Conservation (phyloP, 2,113 vertebrate genomes). For the Microcebus jonahi region DNA sequence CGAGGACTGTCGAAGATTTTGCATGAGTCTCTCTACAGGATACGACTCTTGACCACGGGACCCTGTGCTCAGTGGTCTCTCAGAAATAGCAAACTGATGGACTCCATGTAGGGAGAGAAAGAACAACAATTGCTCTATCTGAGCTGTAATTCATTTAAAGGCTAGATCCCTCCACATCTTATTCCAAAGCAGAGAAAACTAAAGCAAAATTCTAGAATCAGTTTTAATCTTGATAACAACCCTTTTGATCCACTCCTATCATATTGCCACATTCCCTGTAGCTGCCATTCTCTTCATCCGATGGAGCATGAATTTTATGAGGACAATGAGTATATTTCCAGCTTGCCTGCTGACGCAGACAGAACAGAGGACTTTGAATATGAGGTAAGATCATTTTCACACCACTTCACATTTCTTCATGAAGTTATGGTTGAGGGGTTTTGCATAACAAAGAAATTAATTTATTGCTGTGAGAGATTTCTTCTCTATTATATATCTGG, state of each 20-base stretch:
- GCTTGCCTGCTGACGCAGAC: slow-evolving; percentile 91
- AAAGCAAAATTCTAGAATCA: slow-evolving; percentile 50
- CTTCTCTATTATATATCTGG: background rate
- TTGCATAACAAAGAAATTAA: slow-evolving; percentile 60
- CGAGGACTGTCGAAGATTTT: background rate
- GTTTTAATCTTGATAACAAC: slow-evolving; percentile 73
- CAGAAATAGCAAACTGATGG: slow-evolving; percentile 39
- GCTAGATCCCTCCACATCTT: slow-evolving; percentile 19
- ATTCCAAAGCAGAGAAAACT: slow-evolving; percentile 55
- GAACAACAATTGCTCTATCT: slow-evolving; percentile 43
- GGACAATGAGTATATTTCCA: slow-evolving; percentile 94
- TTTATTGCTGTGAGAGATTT: slow-evolving; percentile 32
- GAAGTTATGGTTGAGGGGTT: background rate
- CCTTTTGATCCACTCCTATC: slow-evolving; percentile 80
- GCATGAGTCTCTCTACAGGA: background rate
- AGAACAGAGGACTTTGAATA: slow-evolving; percentile 96
- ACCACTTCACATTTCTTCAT: slow-evolving; percentile 50
- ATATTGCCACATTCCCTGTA: slow-evolving; percentile 82
- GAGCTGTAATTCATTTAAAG: slow-evolving; percentile 25
- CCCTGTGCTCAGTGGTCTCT: background rate
- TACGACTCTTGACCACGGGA: background rate
- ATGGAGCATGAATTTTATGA: slow-evolving; percentile 95
- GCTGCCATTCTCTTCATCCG: slow-evolving; percentile 96
- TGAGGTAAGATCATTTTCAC: slow-evolving; percentile 89
- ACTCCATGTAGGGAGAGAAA: slow-evolving; percentile 43